Evolutionary conservation across 2,113 vertebrate genomes (phyloP).

Genomic region (Vanacampus margaritifer): DNA sequence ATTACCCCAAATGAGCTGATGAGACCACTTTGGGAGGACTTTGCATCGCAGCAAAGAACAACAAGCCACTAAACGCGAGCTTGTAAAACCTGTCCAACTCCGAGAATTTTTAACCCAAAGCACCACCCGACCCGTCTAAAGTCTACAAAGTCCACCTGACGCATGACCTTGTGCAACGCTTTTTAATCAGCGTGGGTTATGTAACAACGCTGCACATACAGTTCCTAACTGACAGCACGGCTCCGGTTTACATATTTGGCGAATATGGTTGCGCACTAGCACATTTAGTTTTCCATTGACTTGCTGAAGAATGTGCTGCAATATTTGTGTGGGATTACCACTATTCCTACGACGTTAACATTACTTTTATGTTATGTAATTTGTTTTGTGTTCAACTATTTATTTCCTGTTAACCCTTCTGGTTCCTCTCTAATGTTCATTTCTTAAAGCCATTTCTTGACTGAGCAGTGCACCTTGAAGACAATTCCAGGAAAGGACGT

Average conservation of each 20-base stretch:
- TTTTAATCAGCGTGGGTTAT: conserved; percentile 26
- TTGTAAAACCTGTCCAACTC: neutral
- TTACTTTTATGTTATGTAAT: neutral
- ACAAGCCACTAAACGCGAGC: neutral
- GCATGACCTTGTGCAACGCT: conserved; percentile 1
- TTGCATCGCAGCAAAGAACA: neutral
- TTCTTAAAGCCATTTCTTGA: conserved; percentile 28
- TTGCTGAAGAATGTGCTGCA: neutral
- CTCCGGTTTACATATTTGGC: conserved; percentile 33
- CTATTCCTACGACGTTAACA: neutral
- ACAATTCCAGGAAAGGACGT: conserved; percentile 59
- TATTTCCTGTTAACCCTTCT: neutral
- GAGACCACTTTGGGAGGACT: neutral
- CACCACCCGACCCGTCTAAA: conserved; percentile 1
- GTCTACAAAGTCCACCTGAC: neutral
- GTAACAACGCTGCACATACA: conserved; percentile 27
- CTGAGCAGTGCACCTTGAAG: conserved; percentile 22
- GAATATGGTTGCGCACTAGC: neutral
- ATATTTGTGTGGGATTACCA: neutral
- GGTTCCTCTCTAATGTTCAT: neutral
- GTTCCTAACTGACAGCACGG: conserved; percentile 39
- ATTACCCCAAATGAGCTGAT: neutral
- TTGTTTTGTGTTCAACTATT: neutral
- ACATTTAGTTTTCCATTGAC: neutral
- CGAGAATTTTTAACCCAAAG: conserved; percentile 1